A percentile compares a stretch with the other conserved stretches of the same genome.
Conservation (phyloP, 30 jellyfish, hydroid and myxozoan species). For the Aurelia sp. region DNA sequence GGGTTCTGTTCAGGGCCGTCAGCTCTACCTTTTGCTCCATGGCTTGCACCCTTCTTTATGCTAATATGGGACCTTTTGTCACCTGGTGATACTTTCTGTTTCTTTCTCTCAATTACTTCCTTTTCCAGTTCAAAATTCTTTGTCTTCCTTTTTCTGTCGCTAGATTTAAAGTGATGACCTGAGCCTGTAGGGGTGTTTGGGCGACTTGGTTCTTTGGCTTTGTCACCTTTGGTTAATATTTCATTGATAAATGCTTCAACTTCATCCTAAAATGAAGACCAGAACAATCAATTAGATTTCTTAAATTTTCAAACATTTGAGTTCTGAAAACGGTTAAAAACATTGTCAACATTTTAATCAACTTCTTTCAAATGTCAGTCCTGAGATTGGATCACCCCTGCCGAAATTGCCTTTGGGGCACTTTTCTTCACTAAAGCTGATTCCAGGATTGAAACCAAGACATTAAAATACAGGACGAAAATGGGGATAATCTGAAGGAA, state of each 20-base stretch:
- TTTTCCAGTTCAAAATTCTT: constrained; percentile 29
- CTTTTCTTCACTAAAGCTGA: too few relatives aligned
- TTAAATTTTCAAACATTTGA: background rate
- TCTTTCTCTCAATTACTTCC: constrained; percentile 51
- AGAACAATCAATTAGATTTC: background rate
- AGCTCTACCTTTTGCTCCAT: background rate
- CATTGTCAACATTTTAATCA: too few relatives aligned
- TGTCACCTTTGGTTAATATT: constrained; percentile 12
- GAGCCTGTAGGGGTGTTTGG: constrained; percentile 55
- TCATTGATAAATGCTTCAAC: constrained; percentile 36
- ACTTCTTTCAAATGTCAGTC: too few relatives aligned
- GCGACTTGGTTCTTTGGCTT: constrained; percentile 16
- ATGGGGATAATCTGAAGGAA: too few relatives aligned
- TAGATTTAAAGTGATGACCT: constrained; percentile 17
- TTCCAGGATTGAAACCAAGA: too few relatives aligned
- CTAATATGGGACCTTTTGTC: background rate
- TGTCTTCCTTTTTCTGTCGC: constrained; percentile 45
- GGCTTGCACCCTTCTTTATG: background rate
- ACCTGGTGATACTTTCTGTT: constrained; percentile 24
- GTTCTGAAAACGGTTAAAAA: too few relatives aligned
- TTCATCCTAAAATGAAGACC: constrained; percentile 41
- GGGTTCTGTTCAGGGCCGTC: background rate
- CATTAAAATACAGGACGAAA: too few relatives aligned
- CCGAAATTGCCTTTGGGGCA: too few relatives aligned
- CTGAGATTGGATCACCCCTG: too few relatives aligned